These are phyloP conservation scores for Urocyon cinereoargenteus DNA, from an alignment of 2,797 vertebrate species.

Conservation along the genomic window DNA sequence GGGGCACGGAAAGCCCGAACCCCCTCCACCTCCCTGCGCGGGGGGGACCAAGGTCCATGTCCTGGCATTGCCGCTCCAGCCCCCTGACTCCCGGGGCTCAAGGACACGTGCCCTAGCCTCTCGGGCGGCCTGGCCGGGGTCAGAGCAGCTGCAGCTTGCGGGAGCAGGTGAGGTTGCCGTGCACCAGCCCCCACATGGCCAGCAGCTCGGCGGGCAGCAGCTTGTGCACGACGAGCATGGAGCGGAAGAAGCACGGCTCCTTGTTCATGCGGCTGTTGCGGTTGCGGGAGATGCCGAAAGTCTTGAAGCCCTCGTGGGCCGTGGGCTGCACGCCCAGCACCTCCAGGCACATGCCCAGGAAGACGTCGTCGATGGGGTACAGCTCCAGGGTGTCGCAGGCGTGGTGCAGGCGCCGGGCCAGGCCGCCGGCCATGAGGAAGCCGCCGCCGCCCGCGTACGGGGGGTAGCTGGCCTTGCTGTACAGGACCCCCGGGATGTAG, in stretches of 20 bases:
- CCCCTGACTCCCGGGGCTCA: no score
- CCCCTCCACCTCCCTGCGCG: neutral
- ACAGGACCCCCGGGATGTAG: conserved; percentile 93
- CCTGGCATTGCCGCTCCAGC: neutral
- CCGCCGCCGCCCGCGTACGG: conserved; percentile 97
- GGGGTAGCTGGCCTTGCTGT: conserved; percentile 93
- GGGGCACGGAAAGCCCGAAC: neutral
- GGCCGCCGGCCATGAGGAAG: conserved; percentile 93
- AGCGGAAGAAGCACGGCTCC: conserved; percentile 96
- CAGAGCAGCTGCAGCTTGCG: conserved; percentile 92
- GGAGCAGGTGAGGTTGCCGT: conserved; percentile 93
- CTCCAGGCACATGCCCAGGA: conserved; percentile 98
- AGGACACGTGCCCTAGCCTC: neutral
- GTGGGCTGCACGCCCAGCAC: conserved; percentile 92
- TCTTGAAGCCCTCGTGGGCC: conserved; percentile 96
- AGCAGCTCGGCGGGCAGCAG: conserved; percentile 93
- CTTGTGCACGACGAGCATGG: conserved; percentile 98
- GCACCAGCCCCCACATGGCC: conserved; percentile 96
- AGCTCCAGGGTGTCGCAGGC: conserved; percentile 93
- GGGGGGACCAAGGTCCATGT: neutral
- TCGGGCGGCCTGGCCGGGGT: conserved; percentile 71
- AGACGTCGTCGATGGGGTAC: conserved; percentile 97
- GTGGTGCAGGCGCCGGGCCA: conserved; percentile 91
- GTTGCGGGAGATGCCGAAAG: conserved; percentile 95
- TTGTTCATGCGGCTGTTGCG: conserved; percentile 96